Base-by-base conservation (phyloP, 2,888 invertebrate species). In the Heteromurus nitidus region DNA sequence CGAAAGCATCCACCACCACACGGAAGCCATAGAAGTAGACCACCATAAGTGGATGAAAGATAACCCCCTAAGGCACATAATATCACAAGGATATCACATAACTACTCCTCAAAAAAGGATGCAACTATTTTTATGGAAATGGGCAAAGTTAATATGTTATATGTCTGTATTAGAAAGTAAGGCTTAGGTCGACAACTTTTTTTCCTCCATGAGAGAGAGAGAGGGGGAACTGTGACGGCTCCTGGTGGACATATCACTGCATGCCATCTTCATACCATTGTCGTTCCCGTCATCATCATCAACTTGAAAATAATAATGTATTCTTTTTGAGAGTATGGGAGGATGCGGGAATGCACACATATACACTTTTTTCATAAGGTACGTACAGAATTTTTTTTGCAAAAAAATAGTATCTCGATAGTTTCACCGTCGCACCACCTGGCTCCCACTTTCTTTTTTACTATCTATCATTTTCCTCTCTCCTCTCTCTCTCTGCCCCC, bases 401-500 rank as follows among this genome's bases (percentile, higher is more conserved):
- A 50, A 50, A 50, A 50, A n/a, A n/a, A n/a, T n/a, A n/a, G n/a
- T n/a, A n/a, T n/a, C n/a, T n/a, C n/a, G n/a, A n/a, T n/a, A n/a
- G n/a, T n/a, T n/a, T n/a, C n/a, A n/a, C n/a, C n/a, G n/a, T 5
- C 50, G n/a, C 3, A 55, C 55, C 55, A 55, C 55, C 55, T 55
- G 55, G 22, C 55, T 55, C 55, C 3, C 50, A 50, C 18, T 50
- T 50, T n/a, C n/a, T n/a, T n/a, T n/a, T 50, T 36, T 36, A 36
- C 47, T 47, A n/a, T n/a, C 47, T 36, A 5, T 36, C 13, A 36
- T 36, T 9, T 36, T 36, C 36, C 36, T 36, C 5, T 53, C 13
- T 44, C 44, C n/a, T n/a, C n/a, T n/a, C n/a, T 69, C 31, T 31
- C 31, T 69, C 11, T 42, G 24, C 53, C 53, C 53, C 53, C 69